A percentile compares a stretch with the other conserved stretches of the same genome.
Conservation (phyloP, 2,888 invertebrate species). For the Leptinotarsa tumamoca region DNA sequence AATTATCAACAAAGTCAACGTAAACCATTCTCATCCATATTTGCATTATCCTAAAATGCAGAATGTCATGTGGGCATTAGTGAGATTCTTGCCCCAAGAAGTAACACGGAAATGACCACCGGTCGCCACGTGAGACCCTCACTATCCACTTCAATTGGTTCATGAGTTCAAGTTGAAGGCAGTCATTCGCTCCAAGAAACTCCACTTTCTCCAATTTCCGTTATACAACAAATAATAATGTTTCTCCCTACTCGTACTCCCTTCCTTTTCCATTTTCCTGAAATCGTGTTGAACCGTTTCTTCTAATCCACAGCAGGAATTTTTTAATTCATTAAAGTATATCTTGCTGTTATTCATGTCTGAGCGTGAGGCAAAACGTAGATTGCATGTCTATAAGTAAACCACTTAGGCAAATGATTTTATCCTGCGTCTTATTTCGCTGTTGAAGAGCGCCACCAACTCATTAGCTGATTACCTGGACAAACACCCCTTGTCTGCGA, state of each 20-base stretch:
- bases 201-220: no score
- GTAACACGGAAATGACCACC: no score
- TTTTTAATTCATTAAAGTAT: slow-evolving; percentile 49
- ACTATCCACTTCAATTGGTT: no score
- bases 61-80: no score
- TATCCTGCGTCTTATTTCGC: slow-evolving; percentile 58
- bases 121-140: no score
- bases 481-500: slow-evolving; percentile 37
- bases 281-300: not conserved
- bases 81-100: no score
- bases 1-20: no score
- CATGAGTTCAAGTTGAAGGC: no score
- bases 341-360: slow-evolving; percentile 41
- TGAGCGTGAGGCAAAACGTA: slow-evolving; percentile 48
- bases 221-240: not conserved
- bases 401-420: slow-evolving; percentile 62
- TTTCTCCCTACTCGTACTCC: not conserved
- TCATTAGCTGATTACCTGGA: slow-evolving; percentile 49
- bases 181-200: no score
- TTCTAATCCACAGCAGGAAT: slow-evolving; percentile 15
- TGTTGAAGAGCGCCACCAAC: slow-evolving; percentile 40
- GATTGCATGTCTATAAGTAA: slow-evolving; percentile 61
- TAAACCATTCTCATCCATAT: no score
- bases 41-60: no score
- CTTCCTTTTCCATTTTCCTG: not conserved